Conservation (phyloP, 2,797 vertebrate species). For the Enteromius afrohamiltoni region DNA sequence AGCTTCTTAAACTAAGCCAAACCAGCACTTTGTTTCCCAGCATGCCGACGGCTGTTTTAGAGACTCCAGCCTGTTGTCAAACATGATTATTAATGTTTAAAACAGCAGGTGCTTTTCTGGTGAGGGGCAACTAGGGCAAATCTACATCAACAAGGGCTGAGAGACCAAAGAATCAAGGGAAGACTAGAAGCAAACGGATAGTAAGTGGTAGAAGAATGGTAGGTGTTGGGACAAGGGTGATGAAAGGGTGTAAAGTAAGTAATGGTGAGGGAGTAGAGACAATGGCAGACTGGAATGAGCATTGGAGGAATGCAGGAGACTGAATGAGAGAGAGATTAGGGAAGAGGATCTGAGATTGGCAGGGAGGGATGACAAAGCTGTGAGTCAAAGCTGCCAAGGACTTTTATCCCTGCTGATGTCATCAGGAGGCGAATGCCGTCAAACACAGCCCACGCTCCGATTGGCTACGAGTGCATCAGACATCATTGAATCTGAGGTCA, state of each 20-base stretch:
- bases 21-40: constrained; percentile 11
- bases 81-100: constrained; percentile 32
- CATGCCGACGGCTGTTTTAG: background rate
- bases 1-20: background rate
- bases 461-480: constrained; percentile 63
- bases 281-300: constrained; percentile 27
- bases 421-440: constrained; percentile 57
- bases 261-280: background rate
- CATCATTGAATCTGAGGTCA: constrained; percentile 48
- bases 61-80: constrained; percentile 25
- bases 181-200: constrained; percentile 24
- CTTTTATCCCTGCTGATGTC: constrained; percentile 61
- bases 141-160: constrained; percentile 48
- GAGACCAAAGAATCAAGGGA: constrained; percentile 52
- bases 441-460: constrained; percentile 49
- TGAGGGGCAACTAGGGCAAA: constrained; percentile 28
- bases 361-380: constrained; percentile 49
- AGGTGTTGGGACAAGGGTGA: background rate
- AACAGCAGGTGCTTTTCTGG: constrained; percentile 15
- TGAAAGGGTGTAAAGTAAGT: constrained; percentile 31
- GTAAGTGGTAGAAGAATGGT: constrained; percentile 1
- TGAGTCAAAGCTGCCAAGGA: constrained; percentile 58
- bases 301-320: constrained; percentile 18
- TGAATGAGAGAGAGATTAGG: constrained; percentile 28
- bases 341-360: constrained; percentile 15